Evolutionary conservation across 2,888 invertebrate genomes (phyloP), one percentile per base, ranked within the genome.

Genomic region (Schrankia costaestrigalis): DNA sequence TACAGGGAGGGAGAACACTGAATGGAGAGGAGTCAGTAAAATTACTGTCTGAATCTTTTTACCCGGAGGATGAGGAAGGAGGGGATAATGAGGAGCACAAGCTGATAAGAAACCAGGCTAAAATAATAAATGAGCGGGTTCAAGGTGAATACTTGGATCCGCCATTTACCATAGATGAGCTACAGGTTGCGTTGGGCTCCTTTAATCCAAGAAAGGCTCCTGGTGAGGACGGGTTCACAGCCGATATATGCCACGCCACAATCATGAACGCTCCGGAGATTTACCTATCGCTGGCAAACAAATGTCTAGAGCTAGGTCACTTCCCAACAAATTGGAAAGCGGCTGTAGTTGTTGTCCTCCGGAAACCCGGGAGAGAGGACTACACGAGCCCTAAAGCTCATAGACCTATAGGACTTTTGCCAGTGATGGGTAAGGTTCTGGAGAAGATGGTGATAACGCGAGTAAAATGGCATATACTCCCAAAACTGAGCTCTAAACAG

Each of bases 1-100:
- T 7, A 5, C 8, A 26, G 3, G 12, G 12, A 9, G 31, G 31
- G 4, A 3, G 1, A 3, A 9, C 3, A 1, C 8, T 51, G 35
- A 44, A 31, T 3, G 24, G 23, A n/a, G 5, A 18, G 6, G 35
- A 36, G 0, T 47, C 42, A 1, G 46, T 31, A 0, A 10, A n/a
- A 0, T 8, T 35, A 0, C 24, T 50, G 6, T 36, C 46, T 27
- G 18, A 24, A n/a, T n/a, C 21, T 8, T 21, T 21, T 9, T 21
- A n/a, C 21, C 21, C 8, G 6, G 21, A 21, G 4, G 17, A 17
- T 7, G 7, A 17, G 3, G 17, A 17, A 5, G 17, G 4, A 17
- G 17, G 7, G 7, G 21, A 21, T 4, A 21, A 21, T n/a, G 6
- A 7, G 8, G 21, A 21, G 9, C 21, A 21, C 3, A 21, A 8